Evolutionary conservation across 1,140 invertebrate genomes (phyloP).

Genomic region (Ectropis grisescens): DNA sequence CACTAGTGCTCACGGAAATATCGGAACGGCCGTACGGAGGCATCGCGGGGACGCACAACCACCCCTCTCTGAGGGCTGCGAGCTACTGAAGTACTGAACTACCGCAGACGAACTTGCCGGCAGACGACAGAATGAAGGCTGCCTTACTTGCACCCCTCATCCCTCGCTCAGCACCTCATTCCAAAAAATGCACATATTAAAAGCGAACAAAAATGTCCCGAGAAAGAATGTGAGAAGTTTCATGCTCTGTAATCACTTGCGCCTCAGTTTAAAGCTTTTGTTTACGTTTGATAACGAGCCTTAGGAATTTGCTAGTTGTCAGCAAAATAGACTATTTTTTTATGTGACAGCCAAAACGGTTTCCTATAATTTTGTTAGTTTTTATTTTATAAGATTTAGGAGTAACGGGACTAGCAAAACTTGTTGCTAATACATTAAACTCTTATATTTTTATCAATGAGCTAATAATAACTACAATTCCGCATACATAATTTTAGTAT

Average conservation of each 20-base stretch:
- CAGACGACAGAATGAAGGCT: conserved; percentile 37
- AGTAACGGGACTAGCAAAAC: no score
- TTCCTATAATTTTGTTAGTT: no score
- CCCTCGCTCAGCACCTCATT: conserved; percentile 25
- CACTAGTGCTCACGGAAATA: conserved; percentile 17
- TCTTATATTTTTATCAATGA: no score
- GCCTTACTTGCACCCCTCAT: conserved; percentile 26
- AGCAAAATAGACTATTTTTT: no score
- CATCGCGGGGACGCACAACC: conserved; percentile 27
- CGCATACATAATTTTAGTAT: no score
- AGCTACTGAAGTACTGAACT: conserved; percentile 36
- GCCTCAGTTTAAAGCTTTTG: conserved; percentile 23
- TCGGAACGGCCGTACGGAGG: conserved; percentile 12
- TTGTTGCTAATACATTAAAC: no score
- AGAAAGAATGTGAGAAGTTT: conserved; percentile 38
- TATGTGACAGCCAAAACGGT: no score
- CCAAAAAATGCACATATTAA: conserved; percentile 54
- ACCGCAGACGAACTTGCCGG: conserved; percentile 24
- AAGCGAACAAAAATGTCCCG: conserved; percentile 33
- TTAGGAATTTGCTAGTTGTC: conserved; percentile 7
- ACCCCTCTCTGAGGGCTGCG: conserved; percentile 33
- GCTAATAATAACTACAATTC: no score
- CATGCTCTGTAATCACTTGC: conserved; percentile 38
- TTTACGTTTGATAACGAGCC: conserved; percentile 21
- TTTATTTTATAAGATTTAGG: no score